These are phyloP conservation scores for Prionace glauca DNA, from an alignment of 2,797 vertebrate species.

Conservation along the genomic window DNA sequence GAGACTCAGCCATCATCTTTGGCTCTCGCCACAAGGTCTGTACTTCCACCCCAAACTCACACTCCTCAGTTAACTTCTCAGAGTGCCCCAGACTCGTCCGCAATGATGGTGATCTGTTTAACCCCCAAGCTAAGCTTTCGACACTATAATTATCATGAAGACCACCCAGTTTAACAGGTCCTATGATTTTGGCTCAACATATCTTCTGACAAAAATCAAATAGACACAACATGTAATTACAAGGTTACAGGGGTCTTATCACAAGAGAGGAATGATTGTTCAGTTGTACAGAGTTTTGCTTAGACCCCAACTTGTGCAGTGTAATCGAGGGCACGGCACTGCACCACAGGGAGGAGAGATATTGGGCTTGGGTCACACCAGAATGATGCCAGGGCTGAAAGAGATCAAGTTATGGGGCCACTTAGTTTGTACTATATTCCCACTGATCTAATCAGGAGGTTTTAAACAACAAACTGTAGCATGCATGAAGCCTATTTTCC, in stretches of 20 bases:
- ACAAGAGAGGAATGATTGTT: not conserved
- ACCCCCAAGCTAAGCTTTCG: not conserved
- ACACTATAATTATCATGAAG: not conserved
- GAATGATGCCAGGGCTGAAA: too few relatives aligned
- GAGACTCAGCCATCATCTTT: not conserved
- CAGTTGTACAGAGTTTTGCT: not conserved
- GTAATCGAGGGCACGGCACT: too few relatives aligned
- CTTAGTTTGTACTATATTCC: too few relatives aligned
- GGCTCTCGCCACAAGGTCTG: not conserved
- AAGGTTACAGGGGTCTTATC: not conserved
- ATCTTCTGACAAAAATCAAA: not conserved
- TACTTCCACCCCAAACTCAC: not conserved
- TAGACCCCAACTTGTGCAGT: not conserved
- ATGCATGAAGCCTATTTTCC: not conserved
- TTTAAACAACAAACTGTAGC: not conserved
- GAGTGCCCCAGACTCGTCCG: not conserved
- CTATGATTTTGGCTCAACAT: not conserved
- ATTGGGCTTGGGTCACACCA: too few relatives aligned
- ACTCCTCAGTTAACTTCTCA: not conserved
- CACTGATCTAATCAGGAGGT: too few relatives aligned
- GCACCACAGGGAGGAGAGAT: too few relatives aligned
- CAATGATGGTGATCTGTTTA: not conserved
- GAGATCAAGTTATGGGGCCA: too few relatives aligned
- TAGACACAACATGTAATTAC: not conserved
- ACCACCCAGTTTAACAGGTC: not conserved